Conservation (phyloP, 2,888 invertebrate genomes). For the Hymenopus coronatus region DNA sequence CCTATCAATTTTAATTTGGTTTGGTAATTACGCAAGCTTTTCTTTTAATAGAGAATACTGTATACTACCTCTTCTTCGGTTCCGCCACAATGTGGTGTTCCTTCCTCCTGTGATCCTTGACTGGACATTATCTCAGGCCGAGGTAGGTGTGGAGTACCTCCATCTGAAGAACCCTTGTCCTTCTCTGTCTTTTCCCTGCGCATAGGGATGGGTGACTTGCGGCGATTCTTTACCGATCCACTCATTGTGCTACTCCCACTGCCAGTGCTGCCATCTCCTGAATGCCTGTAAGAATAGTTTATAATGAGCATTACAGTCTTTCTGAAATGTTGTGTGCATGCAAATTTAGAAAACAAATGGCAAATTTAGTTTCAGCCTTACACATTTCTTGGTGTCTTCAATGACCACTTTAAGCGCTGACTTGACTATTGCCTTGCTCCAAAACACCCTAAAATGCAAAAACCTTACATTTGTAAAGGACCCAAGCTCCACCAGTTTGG, state of each 20-base stretch:
- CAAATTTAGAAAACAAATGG: background rate
- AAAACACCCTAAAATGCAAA: background rate
- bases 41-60: background rate
- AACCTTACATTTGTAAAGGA: background rate
- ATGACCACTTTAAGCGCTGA: background rate
- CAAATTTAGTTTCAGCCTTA: background rate
- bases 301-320: background rate
- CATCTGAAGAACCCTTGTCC: constrained; percentile 30
- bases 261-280: constrained; percentile 31
- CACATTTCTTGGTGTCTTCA: background rate
- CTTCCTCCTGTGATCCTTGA: constrained; percentile 38
- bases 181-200: constrained; percentile 26
- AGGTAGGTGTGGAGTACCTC: constrained; percentile 34
- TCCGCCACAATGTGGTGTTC: constrained; percentile 28
- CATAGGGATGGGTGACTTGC: constrained; percentile 32
- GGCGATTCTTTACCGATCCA: constrained; percentile 24
- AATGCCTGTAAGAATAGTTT: background rate
- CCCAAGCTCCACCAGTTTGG: background rate
- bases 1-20: no score
- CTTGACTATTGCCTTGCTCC: background rate
- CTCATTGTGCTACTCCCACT: constrained; percentile 33
- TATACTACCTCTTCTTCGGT: constrained; percentile 39
- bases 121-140: constrained; percentile 38
- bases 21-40: background rate
- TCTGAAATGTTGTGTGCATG: background rate